Percentiles rank a stretch among this genome's conserved stretches.
phyloP scores from a whole-genome alignment of 2,888 invertebrate species.

The Hyposoter didymator region DNA sequence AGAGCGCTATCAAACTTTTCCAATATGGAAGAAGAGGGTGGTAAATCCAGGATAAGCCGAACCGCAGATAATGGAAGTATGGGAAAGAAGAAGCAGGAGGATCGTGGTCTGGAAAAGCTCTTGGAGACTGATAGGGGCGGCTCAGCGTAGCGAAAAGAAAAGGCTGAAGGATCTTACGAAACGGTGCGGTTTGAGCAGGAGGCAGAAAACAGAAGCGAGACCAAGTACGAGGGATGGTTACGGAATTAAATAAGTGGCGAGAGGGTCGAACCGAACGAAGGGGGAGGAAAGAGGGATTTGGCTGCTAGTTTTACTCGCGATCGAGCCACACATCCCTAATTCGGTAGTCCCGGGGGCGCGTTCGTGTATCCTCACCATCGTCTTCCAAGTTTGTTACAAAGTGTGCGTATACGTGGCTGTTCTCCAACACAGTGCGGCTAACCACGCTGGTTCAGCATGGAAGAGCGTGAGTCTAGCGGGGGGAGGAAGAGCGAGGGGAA shows the following conservation, averaged over 20 bases:
- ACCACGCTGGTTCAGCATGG: constrained; percentile 48
- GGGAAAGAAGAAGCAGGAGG: constrained; percentile 23
- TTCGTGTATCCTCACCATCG: constrained; percentile 41
- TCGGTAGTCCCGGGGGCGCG: constrained; percentile 61
- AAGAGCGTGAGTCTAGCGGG: constrained; percentile 23
- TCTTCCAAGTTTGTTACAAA: constrained; percentile 29
- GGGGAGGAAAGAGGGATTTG: constrained; percentile 28
- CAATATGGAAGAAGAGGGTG: constrained; percentile 48
- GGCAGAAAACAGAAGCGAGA: constrained; percentile 46
- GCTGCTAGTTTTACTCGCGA: constrained; percentile 21
- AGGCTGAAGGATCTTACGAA: constrained; percentile 54
- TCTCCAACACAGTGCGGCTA: constrained; percentile 51
- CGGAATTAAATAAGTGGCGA: constrained; percentile 69
- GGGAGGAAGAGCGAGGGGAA: constrained; percentile 1
- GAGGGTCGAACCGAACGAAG: constrained; percentile 24
- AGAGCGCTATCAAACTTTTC: constrained; percentile 60
- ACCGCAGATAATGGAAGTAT: constrained; percentile 61
- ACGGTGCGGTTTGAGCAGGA: constrained; percentile 72
- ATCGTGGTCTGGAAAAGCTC: constrained; percentile 32
- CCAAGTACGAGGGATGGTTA: constrained; percentile 55
- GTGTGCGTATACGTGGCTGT: constrained; percentile 26
- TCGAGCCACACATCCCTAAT: constrained; percentile 59
- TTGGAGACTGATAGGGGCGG: constrained; percentile 50
- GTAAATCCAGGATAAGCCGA: constrained; percentile 53
- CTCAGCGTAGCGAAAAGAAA: constrained; percentile 26